Base-by-base conservation (phyloP, 2,113 vertebrate genomes). In the Gobio gobio region DNA sequence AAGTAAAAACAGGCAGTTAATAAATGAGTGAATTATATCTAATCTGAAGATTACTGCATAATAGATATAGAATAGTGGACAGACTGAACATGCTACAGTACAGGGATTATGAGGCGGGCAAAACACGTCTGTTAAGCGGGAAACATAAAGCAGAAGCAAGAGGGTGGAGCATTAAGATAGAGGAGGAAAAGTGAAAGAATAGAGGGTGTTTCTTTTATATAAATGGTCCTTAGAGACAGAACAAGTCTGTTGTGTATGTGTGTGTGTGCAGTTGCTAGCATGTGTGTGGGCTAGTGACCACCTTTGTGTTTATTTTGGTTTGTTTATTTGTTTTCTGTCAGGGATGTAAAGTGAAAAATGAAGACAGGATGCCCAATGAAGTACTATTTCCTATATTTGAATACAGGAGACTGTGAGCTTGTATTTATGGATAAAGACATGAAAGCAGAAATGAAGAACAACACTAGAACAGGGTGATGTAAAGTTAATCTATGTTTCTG, bases 321-420 rank as follows among this genome's bases (percentile, higher is more conserved):
- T 80, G 86, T 84, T 87, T 86, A 78, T 86, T 83, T 83, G 80
- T 86, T 78, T 78, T 24, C 63, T 10, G 86, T 83, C 74, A 83
- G 51, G 20, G 26, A 13, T 47, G 59, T 33, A 10, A 78, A 51
- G 59, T 54, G 45, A 36, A 75, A 63, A 22, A 78, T 51, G 47
- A 76, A 49, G 26, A 76, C 47, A 54, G 72, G 45, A 51, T 51
- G 73, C 47, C 47, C n/a, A 4, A n/a, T 10, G 24, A 75, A 26
- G 0, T 18, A 75, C 43, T 5, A 24, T 49, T 49, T 80, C 9
- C 78, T 22, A 10, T 9, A 66, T 36, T 33, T 68, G 0, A 18
- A 16, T 36, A 66, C 8, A 70, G 36, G 2, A 40, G 18, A 10
- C 36, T 33, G 78, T 47, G 24, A 51, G 73, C 43, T 75, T 75